A percentile compares a stretch with the other conserved stretches of the same genome.
Conservation (phyloP, 2,113 vertebrate species). For the Campylorhamphus procurvoides region DNA sequence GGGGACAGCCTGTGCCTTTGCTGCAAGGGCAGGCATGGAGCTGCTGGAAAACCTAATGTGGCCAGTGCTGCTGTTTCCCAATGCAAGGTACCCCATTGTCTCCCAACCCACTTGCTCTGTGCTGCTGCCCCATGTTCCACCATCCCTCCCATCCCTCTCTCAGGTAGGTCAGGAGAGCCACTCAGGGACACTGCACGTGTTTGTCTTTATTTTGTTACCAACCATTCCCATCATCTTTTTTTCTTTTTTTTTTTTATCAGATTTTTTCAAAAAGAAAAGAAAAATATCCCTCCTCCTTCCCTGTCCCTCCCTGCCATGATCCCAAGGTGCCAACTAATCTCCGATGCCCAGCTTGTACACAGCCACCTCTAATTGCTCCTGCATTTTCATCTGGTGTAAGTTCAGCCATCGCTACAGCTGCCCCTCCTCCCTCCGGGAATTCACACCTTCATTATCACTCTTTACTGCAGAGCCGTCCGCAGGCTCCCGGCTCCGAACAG, state of each 20-base stretch:
- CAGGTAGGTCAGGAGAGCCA: background rate
- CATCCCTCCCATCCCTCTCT: background rate
- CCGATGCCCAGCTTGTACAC: constrained; percentile 84
- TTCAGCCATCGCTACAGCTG: constrained; percentile 88
- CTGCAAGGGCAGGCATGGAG: background rate
- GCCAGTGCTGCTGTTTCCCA: background rate
- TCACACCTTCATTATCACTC: constrained; percentile 98
- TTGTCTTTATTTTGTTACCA: constrained; percentile 34
- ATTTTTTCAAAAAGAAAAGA: constrained; percentile 39
- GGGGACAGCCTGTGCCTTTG: background rate
- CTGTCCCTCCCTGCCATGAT: constrained; percentile 78
- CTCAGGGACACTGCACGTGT: background rate
- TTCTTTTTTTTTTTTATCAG: background rate
- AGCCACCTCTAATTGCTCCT: constrained; percentile 90
- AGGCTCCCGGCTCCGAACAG: constrained; percentile 89
- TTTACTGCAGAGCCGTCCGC: constrained; percentile 92
- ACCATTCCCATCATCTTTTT: background rate
- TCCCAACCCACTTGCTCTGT: background rate
- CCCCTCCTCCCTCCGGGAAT: constrained; percentile 86
- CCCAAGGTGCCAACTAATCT: constrained; percentile 90
- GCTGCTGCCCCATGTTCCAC: background rate
- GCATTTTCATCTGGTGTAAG: constrained; percentile 88
- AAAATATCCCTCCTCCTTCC: background rate
- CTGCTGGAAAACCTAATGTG: background rate
- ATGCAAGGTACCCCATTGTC: rapidly evolving